These are phyloP conservation scores for Calliphora vicina DNA, from an alignment of 1,140 invertebrate species.

Conservation along the genomic window DNA sequence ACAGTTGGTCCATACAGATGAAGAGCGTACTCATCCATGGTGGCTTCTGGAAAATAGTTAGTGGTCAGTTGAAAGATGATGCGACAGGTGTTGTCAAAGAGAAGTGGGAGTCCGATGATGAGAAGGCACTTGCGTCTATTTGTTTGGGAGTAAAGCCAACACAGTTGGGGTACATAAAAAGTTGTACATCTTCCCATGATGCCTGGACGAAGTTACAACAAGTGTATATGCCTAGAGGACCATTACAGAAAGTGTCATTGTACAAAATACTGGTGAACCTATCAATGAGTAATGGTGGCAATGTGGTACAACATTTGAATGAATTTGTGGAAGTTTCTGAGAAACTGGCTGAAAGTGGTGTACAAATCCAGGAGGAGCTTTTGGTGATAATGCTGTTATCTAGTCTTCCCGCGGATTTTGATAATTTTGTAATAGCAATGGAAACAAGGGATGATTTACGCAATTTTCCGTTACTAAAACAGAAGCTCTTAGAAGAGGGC, in stretches of 20 bases:
- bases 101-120: conserved; percentile 28
- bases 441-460: conserved; percentile 1
- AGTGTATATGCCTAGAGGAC: conserved; percentile 20
- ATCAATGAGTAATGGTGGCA: neutral
- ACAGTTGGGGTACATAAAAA: conserved; percentile 28
- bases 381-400: conserved; percentile 25
- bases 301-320: conserved; percentile 24
- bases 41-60: conserved; percentile 28
- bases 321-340: conserved; percentile 18
- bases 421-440: conserved; percentile 12
- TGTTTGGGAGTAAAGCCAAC: conserved; percentile 19
- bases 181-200: neutral
- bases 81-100: neutral
- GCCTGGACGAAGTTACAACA: conserved; percentile 18
- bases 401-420: conserved; percentile 22
- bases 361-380: conserved; percentile 32
- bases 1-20: conserved; percentile 36
- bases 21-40: conserved; percentile 13
- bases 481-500: neutral
- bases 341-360: conserved; percentile 20
- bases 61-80: neutral
- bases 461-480: neutral
- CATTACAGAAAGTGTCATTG: conserved; percentile 24
- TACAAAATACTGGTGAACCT: conserved; percentile 31
- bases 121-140: conserved; percentile 34